Conservation (phyloP, 2,797 vertebrate species). For the Syncerus caffer region DNA sequence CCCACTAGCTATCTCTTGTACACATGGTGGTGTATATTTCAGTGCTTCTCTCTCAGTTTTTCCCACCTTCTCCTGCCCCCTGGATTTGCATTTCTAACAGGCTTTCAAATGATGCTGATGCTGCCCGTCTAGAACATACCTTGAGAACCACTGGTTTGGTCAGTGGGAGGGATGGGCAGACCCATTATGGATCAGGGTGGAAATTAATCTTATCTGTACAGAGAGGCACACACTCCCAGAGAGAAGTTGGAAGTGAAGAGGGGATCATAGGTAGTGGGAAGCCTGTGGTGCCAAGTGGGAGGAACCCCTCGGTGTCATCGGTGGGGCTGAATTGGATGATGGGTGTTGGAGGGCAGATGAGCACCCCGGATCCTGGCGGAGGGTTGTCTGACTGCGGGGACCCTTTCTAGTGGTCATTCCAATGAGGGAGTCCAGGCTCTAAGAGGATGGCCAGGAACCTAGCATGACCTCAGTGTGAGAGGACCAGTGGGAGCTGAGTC, state of each 20-base stretch:
- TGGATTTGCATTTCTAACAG: neutral
- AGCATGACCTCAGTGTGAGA: neutral
- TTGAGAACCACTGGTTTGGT: neutral
- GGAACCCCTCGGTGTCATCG: neutral
- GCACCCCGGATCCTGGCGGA: neutral
- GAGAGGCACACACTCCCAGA: neutral
- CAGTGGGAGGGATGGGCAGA: neutral
- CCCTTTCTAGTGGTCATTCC: neutral
- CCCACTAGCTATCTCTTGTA: accelerated
- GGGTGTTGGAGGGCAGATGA: neutral
- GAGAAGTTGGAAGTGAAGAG: neutral
- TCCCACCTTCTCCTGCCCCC: neutral
- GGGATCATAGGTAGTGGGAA: neutral
- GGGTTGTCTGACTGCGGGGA: neutral
- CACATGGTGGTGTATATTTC: neutral
- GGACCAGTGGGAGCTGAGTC: neutral
- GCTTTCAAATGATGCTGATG: neutral
- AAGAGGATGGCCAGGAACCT: neutral
- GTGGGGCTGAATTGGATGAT: neutral
- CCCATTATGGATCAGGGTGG: neutral
- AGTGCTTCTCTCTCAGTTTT: neutral
- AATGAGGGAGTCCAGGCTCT: neutral
- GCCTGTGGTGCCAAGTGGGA: neutral
- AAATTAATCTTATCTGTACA: neutral
- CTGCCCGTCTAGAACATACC: neutral